Base-by-base conservation (phyloP, 2,888 invertebrate genomes). In the Melanchra persicariae region DNA sequence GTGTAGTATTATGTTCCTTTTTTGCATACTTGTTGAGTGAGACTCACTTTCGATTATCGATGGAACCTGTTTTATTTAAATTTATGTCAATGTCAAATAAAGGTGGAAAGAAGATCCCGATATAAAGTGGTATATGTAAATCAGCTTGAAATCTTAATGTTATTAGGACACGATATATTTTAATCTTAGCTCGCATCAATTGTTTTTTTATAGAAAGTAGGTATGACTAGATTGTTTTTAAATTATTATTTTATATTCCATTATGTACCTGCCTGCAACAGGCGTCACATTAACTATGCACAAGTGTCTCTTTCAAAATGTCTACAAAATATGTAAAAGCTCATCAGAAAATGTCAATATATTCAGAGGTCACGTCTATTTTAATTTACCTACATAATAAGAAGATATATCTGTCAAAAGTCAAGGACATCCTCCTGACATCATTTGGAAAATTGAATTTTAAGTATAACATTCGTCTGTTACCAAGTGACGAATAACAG, bases 51-150 rank as follows among this genome's bases (percentile, higher is more conserved):
- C 93, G 89, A 90, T 90, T 89, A 89, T 85, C 73, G 84, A 83
- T 79, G 77, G 87, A 92, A 94, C 93, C 90, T 89, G 93, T 93
- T 93, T 89, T 79, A 84, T 84, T 81, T 81, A 84, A 90, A 91
- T 92, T 92, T 93, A 93, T 92, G 93, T 93, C 93, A 94, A 93
- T 93, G 94, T 91, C 93, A 92, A 89, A 87, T 88, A 88, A 90
- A 92, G 90, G 89, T 91, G 89, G 83, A 90, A 90, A 90, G 90
- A 93, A 87, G 89, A 90, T 88, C 82, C 87, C 81, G 65, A 76
- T 75, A 58, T 51, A 73, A 73, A 43, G 37, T 37, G 70, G 70
- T 72, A 51, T 79, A 85, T 82, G 77, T 55, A 70, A 81, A 79
- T 73, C 37, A 61, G 55, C 34, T 66, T 63, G 63, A 74, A 68